Conservation (phyloP, 2,888 invertebrate genomes). For the Sturmia bella region DNA sequence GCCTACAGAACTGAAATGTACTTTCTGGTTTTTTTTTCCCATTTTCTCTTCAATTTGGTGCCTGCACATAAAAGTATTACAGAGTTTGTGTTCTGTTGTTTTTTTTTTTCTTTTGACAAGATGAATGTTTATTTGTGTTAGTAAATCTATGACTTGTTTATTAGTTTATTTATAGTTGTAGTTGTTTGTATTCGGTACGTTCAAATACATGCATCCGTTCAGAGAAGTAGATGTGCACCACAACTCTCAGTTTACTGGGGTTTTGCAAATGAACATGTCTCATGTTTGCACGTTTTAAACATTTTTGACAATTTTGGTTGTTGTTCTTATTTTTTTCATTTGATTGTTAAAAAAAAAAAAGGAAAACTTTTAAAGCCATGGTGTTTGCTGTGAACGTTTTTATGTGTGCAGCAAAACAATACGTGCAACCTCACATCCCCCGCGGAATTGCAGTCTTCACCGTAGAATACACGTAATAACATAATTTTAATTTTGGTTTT, state of each 20-base stretch:
- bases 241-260: constrained; percentile 3
- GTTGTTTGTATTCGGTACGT: constrained; percentile 35
- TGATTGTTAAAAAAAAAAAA: not conserved
- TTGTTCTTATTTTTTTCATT: constrained; percentile 2
- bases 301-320: constrained; percentile 35
- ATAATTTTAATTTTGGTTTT: too few species aligned
- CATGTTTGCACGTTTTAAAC: constrained; percentile 47
- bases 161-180: constrained; percentile 29
- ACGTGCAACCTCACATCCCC: too few species aligned
- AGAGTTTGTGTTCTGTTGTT: not conserved
- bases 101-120: not conserved
- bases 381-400: not conserved
- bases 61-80: not conserved
- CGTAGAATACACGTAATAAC: too few species aligned
- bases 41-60: not conserved
- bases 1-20: constrained; percentile 38
- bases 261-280: constrained; percentile 48
- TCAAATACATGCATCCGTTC: not conserved
- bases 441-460: too few species aligned
- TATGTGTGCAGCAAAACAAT: not conserved
- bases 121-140: not conserved
- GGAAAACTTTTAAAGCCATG: constrained; percentile 46
- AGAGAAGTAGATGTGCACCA: not conserved
- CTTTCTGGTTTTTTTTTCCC: not conserved
- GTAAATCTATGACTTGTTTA: constrained; percentile 46